Evolutionary conservation across 2,113 vertebrate species (phyloP).

Genomic region (Polyodon spathula): DNA sequence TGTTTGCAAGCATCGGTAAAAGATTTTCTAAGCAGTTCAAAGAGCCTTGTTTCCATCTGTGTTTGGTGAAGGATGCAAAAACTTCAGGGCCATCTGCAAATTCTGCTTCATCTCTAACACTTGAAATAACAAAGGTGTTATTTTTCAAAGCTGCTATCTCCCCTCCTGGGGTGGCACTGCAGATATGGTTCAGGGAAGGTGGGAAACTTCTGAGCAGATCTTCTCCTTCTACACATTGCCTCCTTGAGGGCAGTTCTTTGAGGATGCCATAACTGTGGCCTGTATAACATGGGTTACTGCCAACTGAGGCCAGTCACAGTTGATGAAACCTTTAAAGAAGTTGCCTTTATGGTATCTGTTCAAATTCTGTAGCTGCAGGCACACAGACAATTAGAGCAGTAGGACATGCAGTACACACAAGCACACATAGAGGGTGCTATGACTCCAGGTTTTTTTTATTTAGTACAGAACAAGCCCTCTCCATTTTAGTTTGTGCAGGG

Average conservation of each 20-base stretch:
- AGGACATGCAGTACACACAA: constrained; percentile 57
- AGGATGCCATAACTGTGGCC: constrained; percentile 82
- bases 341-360: constrained; percentile 72
- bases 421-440: constrained; percentile 84
- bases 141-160: constrained; percentile 92
- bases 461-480: constrained; percentile 29
- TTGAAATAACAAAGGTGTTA: constrained; percentile 98
- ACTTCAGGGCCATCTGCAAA: constrained; percentile 88
- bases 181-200: constrained; percentile 87
- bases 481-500: constrained; percentile 47
- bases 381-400: constrained; percentile 34
- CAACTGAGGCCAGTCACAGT: constrained; percentile 73
- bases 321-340: constrained; percentile 86
- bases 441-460: constrained; percentile 48
- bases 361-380: constrained; percentile 56
- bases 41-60: constrained; percentile 70
- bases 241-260: constrained; percentile 82
- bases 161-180: constrained; percentile 81
- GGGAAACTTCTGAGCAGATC: constrained; percentile 88
- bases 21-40: constrained; percentile 75
- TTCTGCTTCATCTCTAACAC: constrained; percentile 82
- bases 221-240: constrained; percentile 70
- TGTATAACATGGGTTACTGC: constrained; percentile 91
- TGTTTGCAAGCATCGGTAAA: constrained; percentile 55
- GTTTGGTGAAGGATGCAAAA: constrained; percentile 72